Evolutionary conservation across 2,797 vertebrate species (phyloP).

Genomic region (Borostomias antarcticus): DNA sequence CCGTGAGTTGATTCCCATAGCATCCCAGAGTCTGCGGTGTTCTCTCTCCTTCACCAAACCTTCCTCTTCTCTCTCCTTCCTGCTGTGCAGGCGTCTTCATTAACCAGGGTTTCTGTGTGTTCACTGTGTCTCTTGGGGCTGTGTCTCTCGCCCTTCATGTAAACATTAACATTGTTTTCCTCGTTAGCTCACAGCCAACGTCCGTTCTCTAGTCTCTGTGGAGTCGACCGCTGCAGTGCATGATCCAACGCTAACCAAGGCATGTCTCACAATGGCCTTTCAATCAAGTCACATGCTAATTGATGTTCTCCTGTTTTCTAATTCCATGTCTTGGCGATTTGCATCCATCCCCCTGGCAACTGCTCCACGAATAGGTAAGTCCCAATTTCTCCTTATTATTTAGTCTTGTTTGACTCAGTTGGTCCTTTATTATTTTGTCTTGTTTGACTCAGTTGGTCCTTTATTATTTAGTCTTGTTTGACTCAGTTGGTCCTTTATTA

Average conservation of each 20-base stretch:
- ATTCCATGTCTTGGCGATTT: constrained; percentile 57
- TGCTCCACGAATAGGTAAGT: constrained; percentile 68
- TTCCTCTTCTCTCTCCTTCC: neutral
- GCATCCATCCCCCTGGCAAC: constrained; percentile 12
- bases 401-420: no score
- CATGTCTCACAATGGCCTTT: constrained; percentile 21
- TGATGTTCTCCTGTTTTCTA: constrained; percentile 26
- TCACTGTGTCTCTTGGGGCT: constrained; percentile 20
- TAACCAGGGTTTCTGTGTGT: constrained; percentile 34
- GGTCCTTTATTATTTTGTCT: no score
- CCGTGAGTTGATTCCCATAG: constrained; percentile 42
- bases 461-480: no score
- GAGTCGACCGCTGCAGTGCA: constrained; percentile 9
- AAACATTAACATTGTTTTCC: constrained; percentile 44
- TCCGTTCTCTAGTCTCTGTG: constrained; percentile 9
- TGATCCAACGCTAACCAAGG: constrained; percentile 10
- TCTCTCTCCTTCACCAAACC: constrained; percentile 21
- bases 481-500: no score
- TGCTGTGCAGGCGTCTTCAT: neutral
- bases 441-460: no score
- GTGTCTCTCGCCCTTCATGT: constrained; percentile 28
- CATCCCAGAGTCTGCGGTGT: constrained; percentile 13
- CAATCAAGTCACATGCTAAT: constrained; percentile 37
- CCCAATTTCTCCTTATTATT: neutral
- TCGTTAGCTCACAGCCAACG: constrained; percentile 30